A percentile compares a stretch with the other conserved stretches of the same genome.
Evolutionary conservation across 2,113 vertebrate genomes (phyloP).

Genomic region (Bos indicus): DNA sequence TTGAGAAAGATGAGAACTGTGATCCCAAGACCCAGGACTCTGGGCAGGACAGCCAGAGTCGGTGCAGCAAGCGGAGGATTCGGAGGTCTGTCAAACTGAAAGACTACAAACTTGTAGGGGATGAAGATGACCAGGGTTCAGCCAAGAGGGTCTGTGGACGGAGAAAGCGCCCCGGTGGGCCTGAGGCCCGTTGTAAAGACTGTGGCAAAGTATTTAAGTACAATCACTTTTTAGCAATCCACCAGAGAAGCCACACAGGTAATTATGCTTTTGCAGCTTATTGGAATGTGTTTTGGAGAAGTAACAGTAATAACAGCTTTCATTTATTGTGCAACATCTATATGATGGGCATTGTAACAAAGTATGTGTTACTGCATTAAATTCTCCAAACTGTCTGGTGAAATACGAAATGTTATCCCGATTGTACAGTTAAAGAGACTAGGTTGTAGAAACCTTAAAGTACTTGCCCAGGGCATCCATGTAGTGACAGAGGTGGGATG

Average conservation of each 20-base stretch:
- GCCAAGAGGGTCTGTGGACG: conserved; percentile 82
- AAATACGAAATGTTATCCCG: background rate
- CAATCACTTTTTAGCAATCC: conserved; percentile 92
- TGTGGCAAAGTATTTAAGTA: conserved; percentile 96
- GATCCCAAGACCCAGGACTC: conserved; percentile 72
- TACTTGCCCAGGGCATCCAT: background rate
- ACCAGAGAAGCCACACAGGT: conserved; percentile 95
- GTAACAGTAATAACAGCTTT: background rate
- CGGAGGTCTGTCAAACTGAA: conserved; percentile 88
- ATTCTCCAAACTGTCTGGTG: background rate
- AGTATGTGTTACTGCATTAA: background rate
- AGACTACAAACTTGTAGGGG: conserved; percentile 87
- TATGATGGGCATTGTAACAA: background rate
- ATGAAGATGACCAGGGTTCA: conserved; percentile 80
- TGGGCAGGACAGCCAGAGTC: conserved; percentile 74
- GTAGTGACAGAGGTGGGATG: background rate
- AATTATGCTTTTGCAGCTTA: background rate
- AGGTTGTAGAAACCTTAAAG: background rate
- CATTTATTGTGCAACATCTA: background rate
- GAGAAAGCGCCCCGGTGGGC: conserved; percentile 81
- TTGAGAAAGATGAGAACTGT: conserved; percentile 82
- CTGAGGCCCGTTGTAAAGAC: conserved; percentile 91
- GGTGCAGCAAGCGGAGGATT: conserved; percentile 89
- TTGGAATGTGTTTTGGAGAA: background rate
- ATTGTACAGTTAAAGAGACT: background rate